Conservation (phyloP, 1,140 invertebrate species). For the Magallana angulata region DNA sequence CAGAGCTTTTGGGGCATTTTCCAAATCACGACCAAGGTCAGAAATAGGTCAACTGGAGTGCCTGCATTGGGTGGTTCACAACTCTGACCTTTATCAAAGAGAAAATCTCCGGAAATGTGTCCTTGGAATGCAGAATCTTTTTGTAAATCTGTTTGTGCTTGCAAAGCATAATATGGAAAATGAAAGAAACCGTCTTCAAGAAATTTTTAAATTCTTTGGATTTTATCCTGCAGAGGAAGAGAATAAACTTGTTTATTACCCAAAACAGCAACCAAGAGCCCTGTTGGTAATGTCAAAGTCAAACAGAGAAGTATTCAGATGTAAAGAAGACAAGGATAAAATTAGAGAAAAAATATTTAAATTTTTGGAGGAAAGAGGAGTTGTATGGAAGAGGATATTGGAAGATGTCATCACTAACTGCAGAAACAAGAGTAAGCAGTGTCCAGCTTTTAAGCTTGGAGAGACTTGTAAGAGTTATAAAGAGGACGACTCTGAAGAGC, state of each 20-base stretch:
- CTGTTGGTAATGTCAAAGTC: conserved; percentile 46
- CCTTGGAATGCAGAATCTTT: conserved; percentile 53
- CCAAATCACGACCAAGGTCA: conserved; percentile 44
- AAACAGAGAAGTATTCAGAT: conserved; percentile 43
- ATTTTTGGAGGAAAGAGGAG: conserved; percentile 52
- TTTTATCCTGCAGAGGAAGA: conserved; percentile 44
- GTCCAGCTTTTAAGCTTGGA: conserved; percentile 48
- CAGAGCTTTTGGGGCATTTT: conserved; percentile 54
- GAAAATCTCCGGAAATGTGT: conserved; percentile 48
- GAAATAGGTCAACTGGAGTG: conserved; percentile 56
- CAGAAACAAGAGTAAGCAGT: conserved; percentile 52
- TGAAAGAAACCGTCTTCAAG: conserved; percentile 44
- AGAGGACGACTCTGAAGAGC: too few species aligned
- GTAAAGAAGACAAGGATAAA: conserved; percentile 41
- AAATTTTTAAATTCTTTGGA: conserved; percentile 65
- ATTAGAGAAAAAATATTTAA: conserved; percentile 43
- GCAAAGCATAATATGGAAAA: conserved; percentile 33
- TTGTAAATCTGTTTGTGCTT: conserved; percentile 55
- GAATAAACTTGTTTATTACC: conserved; percentile 52
- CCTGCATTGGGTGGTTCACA: conserved; percentile 56
- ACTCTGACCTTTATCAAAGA: conserved; percentile 10
- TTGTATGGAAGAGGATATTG: conserved; percentile 50
- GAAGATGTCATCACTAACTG: conserved; percentile 23
- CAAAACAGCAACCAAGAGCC: conserved; percentile 60
- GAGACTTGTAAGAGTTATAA: too few species aligned